Conservation (phyloP, 2,888 invertebrate species). For the Pseudeuparius sepicola region DNA sequence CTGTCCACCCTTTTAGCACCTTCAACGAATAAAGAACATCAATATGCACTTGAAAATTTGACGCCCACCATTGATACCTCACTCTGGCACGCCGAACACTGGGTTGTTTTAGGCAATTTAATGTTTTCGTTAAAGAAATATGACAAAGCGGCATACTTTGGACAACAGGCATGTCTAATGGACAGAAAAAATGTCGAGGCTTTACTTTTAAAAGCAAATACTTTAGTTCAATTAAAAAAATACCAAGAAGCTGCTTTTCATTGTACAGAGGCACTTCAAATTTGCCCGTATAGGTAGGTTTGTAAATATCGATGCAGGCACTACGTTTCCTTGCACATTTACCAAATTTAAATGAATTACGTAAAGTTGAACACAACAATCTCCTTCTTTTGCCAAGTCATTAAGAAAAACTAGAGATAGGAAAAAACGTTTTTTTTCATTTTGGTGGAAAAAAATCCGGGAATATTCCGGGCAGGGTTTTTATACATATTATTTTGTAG, state of each 20-base stretch:
- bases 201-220: constrained; percentile 59
- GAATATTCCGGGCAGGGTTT: too few species aligned
- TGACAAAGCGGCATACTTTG: constrained; percentile 61
- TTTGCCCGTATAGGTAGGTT: constrained; percentile 42
- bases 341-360: too few species aligned
- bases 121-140: constrained; percentile 53
- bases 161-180: constrained; percentile 55
- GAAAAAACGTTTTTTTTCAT: too few species aligned
- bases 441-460: too few species aligned
- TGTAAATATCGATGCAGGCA: too few species aligned
- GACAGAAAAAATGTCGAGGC: constrained; percentile 58
- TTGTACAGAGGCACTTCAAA: constrained; percentile 55
- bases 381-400: too few species aligned
- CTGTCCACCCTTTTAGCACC: constrained; percentile 31
- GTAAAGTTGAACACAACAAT: too few species aligned
- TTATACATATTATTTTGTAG: too few species aligned
- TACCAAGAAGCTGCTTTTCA: constrained; percentile 54
- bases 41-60: constrained; percentile 31
- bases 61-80: constrained; percentile 29
- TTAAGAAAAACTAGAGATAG: too few species aligned
- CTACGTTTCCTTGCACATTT: too few species aligned
- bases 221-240: constrained; percentile 55
- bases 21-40: constrained; percentile 32
- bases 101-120: constrained; percentile 67
- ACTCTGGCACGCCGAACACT: constrained; percentile 48